Percentiles rank a stretch among this genome's conserved stretches.
Evolutionary conservation across 2,113 vertebrate species (phyloP).

Genomic region (Leucoraja erinaceus): DNA sequence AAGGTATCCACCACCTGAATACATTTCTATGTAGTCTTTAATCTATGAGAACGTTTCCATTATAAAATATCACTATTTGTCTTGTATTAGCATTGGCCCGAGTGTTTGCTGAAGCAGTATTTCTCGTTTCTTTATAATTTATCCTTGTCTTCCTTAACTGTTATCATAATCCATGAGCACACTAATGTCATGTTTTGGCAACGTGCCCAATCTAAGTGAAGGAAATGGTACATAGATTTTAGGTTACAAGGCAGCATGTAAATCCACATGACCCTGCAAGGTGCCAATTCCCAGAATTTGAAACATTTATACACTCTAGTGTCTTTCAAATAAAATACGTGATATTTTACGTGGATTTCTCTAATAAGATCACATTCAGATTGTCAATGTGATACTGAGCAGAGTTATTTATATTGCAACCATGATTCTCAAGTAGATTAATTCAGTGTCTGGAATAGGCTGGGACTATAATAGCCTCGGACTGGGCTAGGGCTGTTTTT

Average conservation of each 20-base stretch:
- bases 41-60: background rate
- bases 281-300: background rate
- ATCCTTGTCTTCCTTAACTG: conserved; percentile 11
- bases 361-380: background rate
- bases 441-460: background rate
- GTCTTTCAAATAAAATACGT: background rate
- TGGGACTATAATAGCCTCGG: too few species aligned
- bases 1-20: background rate
- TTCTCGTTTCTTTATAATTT: background rate
- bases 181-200: conserved; percentile 9
- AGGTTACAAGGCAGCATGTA: background rate
- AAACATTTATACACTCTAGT: background rate
- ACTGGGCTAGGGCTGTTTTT: background rate
- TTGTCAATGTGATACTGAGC: background rate
- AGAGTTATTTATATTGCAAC: background rate
- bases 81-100: background rate
- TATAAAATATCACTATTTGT: conserved; percentile 3
- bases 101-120: background rate
- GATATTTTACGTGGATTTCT: background rate
- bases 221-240: background rate
- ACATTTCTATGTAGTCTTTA: background rate
- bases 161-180: background rate
- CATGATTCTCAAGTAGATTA: background rate
- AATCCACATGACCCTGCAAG: background rate
- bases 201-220: background rate